Base-by-base conservation (phyloP, 2,797 vertebrate species). In the Xiphorhynchus erythropygius region DNA sequence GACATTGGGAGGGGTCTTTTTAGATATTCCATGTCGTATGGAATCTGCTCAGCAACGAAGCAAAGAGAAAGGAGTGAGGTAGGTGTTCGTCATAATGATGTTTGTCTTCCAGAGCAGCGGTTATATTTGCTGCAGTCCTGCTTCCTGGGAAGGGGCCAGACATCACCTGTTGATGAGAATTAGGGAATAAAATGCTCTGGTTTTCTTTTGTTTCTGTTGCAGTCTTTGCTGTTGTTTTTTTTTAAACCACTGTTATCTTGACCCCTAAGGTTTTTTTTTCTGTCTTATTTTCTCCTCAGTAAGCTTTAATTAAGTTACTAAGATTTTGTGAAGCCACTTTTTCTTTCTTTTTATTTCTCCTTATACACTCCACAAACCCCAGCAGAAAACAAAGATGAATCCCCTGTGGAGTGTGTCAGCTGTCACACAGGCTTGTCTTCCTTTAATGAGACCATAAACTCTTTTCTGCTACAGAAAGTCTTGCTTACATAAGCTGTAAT, bases 291-390 rank as follows among this genome's bases (percentile, higher is more conserved):
- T 70, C 24, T 83, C 28, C 24, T 64, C 28, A 75, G 9, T 60
- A 63, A 86, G 19, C 23, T 87, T 88, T 92, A 94, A 87, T 80
- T 91, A 94, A 75, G 32, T 75, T 56, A 11, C 18, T 75, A 71
- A 49, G 32, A 24, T 78, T 84, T 90, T 68, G 75, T 53, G 21
- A 90, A 89, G 56, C 7, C 1, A 15, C 33, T 73, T 84, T 52
- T 84, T 52, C 18, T 52, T 90, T 83, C 18, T 49, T 92, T 90
- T 64, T 8, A 68, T 60, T 89, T 84, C 28, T 60, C 12, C 17
- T 60, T 55, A 35, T 65, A 62, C 14, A 44, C 5, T 56, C 13
- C 80, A 78, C 21, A 90, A 92, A 75, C 13, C 55, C 11, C 27
- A 81, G 46, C 0, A 0, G 39, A 81, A 77, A 81, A 71, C 16